These are phyloP conservation scores for Poeciliopsis turrubarensis DNA, from an alignment of 2,113 vertebrate genomes.

Conservation along the genomic window DNA sequence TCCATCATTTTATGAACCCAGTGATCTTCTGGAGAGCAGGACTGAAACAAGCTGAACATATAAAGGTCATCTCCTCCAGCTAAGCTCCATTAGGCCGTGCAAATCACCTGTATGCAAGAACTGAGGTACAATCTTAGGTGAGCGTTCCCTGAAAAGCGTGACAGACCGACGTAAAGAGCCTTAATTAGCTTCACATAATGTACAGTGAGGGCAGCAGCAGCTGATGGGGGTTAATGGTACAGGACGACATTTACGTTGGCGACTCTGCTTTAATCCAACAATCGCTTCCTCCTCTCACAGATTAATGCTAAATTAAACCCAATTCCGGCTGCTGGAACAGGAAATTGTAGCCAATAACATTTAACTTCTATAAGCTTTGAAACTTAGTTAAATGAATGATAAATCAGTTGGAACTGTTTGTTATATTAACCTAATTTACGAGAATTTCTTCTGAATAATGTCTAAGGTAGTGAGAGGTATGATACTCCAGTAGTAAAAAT, in stretches of 20 bases:
- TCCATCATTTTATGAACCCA: neutral
- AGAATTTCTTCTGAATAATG: neutral
- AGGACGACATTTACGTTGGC: neutral
- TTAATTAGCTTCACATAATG: slow-evolving; percentile 2
- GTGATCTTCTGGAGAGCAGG: too few relatives aligned
- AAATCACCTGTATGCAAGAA: slow-evolving; percentile 34
- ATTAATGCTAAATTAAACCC: neutral
- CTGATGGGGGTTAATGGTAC: neutral
- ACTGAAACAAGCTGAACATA: neutral
- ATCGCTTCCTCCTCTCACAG: neutral
- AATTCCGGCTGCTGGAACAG: neutral
- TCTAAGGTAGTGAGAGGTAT: too few relatives aligned
- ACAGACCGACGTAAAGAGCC: slow-evolving; percentile 11
- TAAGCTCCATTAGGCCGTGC: slow-evolving; percentile 37
- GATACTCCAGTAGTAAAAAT: too few relatives aligned
- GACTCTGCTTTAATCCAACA: neutral
- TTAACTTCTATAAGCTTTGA: neutral
- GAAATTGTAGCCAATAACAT: neutral
- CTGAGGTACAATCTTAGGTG: neutral
- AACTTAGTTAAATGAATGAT: neutral
- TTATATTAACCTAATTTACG: neutral
- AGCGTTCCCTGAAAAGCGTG: slow-evolving; percentile 16
- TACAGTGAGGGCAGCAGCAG: neutral
- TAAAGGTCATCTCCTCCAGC: neutral
- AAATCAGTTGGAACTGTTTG: neutral